These are phyloP conservation scores for Morphnarchus princeps DNA, from an alignment of 2,113 vertebrate species.

Conservation along the genomic window DNA sequence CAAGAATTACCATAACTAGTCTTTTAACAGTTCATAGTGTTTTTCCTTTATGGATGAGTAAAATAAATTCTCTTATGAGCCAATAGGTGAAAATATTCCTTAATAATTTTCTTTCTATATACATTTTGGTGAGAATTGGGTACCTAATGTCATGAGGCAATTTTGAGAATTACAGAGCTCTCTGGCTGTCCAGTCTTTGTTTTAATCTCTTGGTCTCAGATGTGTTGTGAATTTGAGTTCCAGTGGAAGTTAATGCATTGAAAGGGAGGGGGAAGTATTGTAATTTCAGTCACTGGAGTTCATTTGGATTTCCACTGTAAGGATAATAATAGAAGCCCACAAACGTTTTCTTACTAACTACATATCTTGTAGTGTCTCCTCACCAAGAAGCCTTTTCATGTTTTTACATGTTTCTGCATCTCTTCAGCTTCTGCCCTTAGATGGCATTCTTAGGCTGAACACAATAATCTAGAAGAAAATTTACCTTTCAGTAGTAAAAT, in stretches of 20 bases:
- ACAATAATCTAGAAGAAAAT: not conserved
- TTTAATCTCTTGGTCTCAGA: not conserved
- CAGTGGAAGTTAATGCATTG: not conserved
- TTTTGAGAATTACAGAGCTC: not conserved
- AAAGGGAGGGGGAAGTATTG: not conserved
- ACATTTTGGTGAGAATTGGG: not conserved
- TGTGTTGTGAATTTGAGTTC: not conserved
- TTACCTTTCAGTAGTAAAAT: not conserved
- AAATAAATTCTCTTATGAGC: not conserved
- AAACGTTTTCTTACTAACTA: not conserved
- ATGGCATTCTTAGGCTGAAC: not conserved
- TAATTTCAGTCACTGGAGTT: not conserved
- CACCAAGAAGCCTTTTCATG: not conserved
- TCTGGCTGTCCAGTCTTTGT: not conserved
- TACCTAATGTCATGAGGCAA: not conserved
- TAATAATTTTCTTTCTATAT: not conserved
- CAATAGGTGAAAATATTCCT: not conserved
- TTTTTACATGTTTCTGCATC: not conserved
- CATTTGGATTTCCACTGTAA: not conserved
- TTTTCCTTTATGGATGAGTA: not conserved
- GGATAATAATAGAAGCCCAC: not conserved
- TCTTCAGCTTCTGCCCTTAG: not conserved
- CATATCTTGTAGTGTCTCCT: not conserved
- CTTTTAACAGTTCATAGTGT: not conserved
- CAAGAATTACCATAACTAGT: not conserved